Evolutionary conservation across 2,113 vertebrate species (phyloP), one percentile per base, ranked within the genome.

Genomic region (Neomonachus schauinslandi): DNA sequence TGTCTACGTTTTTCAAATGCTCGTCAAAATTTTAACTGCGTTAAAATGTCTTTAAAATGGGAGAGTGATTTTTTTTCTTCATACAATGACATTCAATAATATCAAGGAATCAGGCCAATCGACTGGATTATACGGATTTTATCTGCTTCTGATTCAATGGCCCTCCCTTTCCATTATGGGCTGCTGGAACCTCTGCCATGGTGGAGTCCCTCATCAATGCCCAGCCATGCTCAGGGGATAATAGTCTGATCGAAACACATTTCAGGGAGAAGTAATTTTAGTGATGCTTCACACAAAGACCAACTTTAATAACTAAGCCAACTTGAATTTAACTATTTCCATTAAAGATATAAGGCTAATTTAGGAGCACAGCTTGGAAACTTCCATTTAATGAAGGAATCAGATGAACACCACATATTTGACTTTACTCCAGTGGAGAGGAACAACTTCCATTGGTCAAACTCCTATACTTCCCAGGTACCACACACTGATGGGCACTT

Each of bases 51-150:
- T 88, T 95, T 91, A 79, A 80, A 96, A 96, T 82, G 3, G 2
- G 31, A 82, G 4, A 67, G 19, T 72, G 36, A 57, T 77, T 90
- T 94, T 55, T 72, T 67, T 63, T 26, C 71, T 53, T 80, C 33
- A 88, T 81, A 33, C 72, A 74, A 21, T 77, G 36, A 90, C n/a
- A 39, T 94, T 97, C 79, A 94, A 81, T 83, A 94, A 69, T n/a
- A 94, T 7, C 0, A 2, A 72, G 9, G 36, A 95, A 97, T 26
- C 49, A 69, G 7, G 22, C 15, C 61, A 71, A 2, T 94, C 28
- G 31, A 94, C 79, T 65, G 72, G 22, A 82, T 69, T 51, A 5
- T n/a, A 21, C 93, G 8, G 7, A 96, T 2, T 49, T 96, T 95
- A 79, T 91, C 31, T 26, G 22, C 57, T 95, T 87, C 63, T 86